Conservation (phyloP, 2,113 vertebrate species). For the Spilogale gracilis region DNA sequence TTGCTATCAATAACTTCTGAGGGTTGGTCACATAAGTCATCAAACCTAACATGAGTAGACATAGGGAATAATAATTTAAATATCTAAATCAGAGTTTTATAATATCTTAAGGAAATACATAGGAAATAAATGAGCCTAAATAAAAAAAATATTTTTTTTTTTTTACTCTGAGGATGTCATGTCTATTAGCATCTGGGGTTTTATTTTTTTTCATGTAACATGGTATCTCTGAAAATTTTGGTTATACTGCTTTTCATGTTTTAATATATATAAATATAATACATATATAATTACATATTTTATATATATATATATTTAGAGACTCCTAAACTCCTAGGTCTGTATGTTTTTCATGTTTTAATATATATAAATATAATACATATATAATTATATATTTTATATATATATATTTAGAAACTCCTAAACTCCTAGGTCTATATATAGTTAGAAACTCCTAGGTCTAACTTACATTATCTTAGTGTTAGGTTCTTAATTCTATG, state of each 20-base stretch:
- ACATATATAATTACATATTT: not conserved
- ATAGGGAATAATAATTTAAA: conserved; percentile 35
- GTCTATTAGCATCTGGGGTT: not conserved
- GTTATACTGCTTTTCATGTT: not conserved
- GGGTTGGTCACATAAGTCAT: not conserved
- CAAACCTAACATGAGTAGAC: not conserved
- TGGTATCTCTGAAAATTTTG: not conserved
- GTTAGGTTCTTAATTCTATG: not conserved
- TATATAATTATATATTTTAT: not conserved
- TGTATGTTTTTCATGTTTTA: not conserved
- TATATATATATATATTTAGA: not conserved
- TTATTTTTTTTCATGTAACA: not conserved
- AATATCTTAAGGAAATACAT: conserved; percentile 6
- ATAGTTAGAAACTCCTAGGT: not conserved
- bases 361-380: not conserved
- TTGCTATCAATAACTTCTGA: not conserved
- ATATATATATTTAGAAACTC: not conserved
- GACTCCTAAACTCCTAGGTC: no score
- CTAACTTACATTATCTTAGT: not conserved
- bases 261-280: not conserved
- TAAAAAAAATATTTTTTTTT: not conserved
- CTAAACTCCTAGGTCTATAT: not conserved
- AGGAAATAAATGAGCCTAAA: not conserved
- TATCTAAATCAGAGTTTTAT: conserved; percentile 34
- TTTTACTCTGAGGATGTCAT: not conserved